Conservation (phyloP, 2,797 vertebrate genomes). For the Cyprinodon diabolis region DNA sequence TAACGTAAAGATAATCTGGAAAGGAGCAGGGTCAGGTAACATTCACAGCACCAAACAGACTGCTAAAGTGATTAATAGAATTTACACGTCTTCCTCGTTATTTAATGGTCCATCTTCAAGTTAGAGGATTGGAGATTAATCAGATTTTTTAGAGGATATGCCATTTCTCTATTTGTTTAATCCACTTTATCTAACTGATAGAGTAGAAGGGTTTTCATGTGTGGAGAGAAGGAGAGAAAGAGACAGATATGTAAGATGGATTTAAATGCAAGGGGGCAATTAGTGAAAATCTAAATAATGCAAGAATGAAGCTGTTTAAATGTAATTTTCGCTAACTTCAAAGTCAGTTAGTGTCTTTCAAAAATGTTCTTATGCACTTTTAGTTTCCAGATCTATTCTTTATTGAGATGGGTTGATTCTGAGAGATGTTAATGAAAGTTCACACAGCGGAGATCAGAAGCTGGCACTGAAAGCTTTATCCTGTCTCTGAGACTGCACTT, state of each 20-base stretch:
- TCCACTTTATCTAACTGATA: constrained; percentile 42
- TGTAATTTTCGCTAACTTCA: constrained; percentile 33
- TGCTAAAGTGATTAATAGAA: constrained; percentile 52
- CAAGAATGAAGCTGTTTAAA: constrained; percentile 61
- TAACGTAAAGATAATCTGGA: constrained; percentile 57
- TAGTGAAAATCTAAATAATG: constrained; percentile 73
- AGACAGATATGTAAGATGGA: constrained; percentile 32
- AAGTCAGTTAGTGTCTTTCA: constrained; percentile 41
- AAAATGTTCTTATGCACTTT: constrained; percentile 52
- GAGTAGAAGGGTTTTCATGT: constrained; percentile 25
- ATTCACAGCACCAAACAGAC: constrained; percentile 51
- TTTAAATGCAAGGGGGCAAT: constrained; percentile 71
- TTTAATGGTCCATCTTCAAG: constrained; percentile 51
- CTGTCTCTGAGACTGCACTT: background rate
- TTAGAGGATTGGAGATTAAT: constrained; percentile 50
- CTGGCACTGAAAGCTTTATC: constrained; percentile 6
- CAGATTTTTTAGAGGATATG: constrained; percentile 28
- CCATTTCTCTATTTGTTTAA: constrained; percentile 48
- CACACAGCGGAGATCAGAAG: constrained; percentile 19
- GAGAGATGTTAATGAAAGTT: constrained; percentile 23
- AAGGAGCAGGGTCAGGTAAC: constrained; percentile 68
- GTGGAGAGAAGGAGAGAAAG: background rate
- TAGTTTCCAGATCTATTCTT: constrained; percentile 29
- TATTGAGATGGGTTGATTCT: constrained; percentile 31
- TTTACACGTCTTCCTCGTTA: constrained; percentile 46